A percentile compares a stretch with the other conserved stretches of the same genome.
phyloP scores from a whole-genome alignment of 1,140 invertebrate genomes.

The Drosophila prosaltans region DNA sequence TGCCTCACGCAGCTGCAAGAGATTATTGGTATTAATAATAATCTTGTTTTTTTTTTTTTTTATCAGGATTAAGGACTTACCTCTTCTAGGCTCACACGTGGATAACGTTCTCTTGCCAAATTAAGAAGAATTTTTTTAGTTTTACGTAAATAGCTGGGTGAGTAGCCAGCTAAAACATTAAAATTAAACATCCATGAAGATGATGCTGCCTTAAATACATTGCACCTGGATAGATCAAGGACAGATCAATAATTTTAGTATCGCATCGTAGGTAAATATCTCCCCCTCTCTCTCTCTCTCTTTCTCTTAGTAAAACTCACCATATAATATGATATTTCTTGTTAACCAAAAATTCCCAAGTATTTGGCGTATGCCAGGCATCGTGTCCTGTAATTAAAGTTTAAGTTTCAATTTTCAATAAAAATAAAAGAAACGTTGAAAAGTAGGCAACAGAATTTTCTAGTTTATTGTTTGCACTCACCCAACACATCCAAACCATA shows the following conservation, averaged over 20 bases:
- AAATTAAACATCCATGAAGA: slow-evolving; percentile 96
- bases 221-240: slow-evolving; percentile 84
- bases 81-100: slow-evolving; percentile 88
- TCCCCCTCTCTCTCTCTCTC: neutral
- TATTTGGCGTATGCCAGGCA: slow-evolving; percentile 88
- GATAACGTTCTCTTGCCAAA: slow-evolving; percentile 90
- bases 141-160: slow-evolving; percentile 89
- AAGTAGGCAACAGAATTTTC: slow-evolving; percentile 20
- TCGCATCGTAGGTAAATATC: too few species aligned
- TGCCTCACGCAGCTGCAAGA: slow-evolving; percentile 71
- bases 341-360: slow-evolving; percentile 93
- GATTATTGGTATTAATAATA: neutral
- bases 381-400: slow-evolving; percentile 85
- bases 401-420: neutral
- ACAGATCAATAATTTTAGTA: too few species aligned
- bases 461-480: slow-evolving; percentile 31
- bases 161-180: slow-evolving; percentile 91
- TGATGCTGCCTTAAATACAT: slow-evolving; percentile 93
- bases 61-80: slow-evolving; percentile 74
- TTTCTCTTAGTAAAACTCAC: slow-evolving; percentile 36
- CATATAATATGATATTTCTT: slow-evolving; percentile 91
- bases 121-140: slow-evolving; percentile 90
- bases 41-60: slow-evolving; percentile 8
- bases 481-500: slow-evolving; percentile 84
- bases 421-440: too few species aligned